Percentiles rank a stretch among this genome's conserved stretches.
These are phyloP conservation scores for Macrosteles quadrilineatus DNA, from an alignment of 1,140 invertebrate genomes.

Conservation along the genomic window DNA sequence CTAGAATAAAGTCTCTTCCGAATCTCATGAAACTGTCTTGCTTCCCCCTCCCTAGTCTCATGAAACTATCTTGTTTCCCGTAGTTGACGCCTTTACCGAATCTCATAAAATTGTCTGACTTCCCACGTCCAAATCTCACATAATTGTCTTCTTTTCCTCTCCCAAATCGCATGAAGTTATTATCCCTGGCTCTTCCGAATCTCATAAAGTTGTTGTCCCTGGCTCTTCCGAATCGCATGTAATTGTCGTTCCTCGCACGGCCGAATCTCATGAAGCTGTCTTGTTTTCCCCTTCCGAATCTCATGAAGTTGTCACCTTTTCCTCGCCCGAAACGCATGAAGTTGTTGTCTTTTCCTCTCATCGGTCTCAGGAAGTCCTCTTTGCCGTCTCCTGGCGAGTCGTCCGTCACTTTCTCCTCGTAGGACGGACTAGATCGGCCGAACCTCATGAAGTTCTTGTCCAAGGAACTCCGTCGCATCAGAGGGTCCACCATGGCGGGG, in stretches of 20 bases:
- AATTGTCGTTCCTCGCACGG: constrained; percentile 15
- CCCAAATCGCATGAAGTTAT: constrained; percentile 31
- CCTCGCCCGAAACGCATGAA: constrained; percentile 41
- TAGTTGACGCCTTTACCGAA: constrained; percentile 10
- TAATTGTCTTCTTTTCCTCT: constrained; percentile 27
- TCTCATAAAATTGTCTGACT: constrained; percentile 21
- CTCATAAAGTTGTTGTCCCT: neutral
- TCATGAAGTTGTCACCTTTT: constrained; percentile 44
- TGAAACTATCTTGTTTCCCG: constrained; percentile 9
- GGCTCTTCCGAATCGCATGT: constrained; percentile 19
- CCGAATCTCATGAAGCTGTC: constrained; percentile 38
- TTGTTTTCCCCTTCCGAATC: constrained; percentile 43
- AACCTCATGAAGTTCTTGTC: constrained; percentile 47
- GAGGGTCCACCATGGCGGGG: constrained; percentile 35
- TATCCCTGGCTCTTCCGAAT: constrained; percentile 6
- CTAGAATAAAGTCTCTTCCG: neutral
- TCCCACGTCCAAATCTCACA: constrained; percentile 19
- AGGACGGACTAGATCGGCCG: constrained; percentile 36
- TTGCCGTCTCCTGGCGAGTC: constrained; percentile 43
- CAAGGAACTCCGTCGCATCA: constrained; percentile 41
- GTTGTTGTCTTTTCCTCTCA: constrained; percentile 38
- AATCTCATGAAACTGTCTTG: constrained; percentile 31
- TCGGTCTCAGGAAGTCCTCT: constrained; percentile 33
- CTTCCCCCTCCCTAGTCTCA: constrained; percentile 16
- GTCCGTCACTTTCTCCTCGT: constrained; percentile 53